Evolutionary conservation across 2,797 vertebrate genomes (phyloP).

Genomic region (Australoheros facetus): DNA sequence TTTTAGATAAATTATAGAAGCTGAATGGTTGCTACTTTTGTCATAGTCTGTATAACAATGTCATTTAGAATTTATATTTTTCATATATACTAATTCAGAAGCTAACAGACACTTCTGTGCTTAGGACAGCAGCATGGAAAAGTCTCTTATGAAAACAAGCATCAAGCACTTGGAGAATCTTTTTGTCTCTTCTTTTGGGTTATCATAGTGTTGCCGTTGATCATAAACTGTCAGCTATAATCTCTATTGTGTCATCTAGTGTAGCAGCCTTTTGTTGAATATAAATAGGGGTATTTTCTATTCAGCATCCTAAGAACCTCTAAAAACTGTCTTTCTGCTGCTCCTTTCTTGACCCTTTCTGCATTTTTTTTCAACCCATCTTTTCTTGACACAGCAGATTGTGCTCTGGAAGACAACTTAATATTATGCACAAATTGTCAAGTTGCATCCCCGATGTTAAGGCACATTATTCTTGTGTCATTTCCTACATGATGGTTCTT

Average conservation of each 20-base stretch:
- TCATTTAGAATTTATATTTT: background rate
- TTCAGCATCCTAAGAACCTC: background rate
- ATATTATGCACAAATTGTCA: conserved; percentile 7
- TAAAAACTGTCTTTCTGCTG: conserved; percentile 1
- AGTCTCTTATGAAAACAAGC: background rate
- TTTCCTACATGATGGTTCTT: conserved; percentile 34
- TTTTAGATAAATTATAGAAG: background rate
- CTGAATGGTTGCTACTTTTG: background rate
- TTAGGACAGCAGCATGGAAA: background rate
- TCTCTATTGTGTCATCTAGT: conserved; percentile 1
- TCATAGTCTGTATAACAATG: background rate
- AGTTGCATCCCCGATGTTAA: conserved; percentile 29
- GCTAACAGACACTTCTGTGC: background rate
- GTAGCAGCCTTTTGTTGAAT: conserved; percentile 10
- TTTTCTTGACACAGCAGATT: conserved; percentile 16
- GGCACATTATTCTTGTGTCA: conserved; percentile 32
- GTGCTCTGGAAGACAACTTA: conserved; percentile 5
- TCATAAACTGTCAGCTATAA: conserved; percentile 21
- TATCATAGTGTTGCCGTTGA: conserved; percentile 11
- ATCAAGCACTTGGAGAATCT: background rate
- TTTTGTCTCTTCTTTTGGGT: background rate
- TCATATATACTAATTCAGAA: background rate
- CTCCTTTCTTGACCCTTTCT: conserved; percentile 23
- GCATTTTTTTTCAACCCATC: conserved; percentile 24
- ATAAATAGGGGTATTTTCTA: conserved; percentile 10